These are phyloP conservation scores for Drosophila meridionalis DNA, from an alignment of 2,888 invertebrate genomes.

Conservation along the genomic window DNA sequence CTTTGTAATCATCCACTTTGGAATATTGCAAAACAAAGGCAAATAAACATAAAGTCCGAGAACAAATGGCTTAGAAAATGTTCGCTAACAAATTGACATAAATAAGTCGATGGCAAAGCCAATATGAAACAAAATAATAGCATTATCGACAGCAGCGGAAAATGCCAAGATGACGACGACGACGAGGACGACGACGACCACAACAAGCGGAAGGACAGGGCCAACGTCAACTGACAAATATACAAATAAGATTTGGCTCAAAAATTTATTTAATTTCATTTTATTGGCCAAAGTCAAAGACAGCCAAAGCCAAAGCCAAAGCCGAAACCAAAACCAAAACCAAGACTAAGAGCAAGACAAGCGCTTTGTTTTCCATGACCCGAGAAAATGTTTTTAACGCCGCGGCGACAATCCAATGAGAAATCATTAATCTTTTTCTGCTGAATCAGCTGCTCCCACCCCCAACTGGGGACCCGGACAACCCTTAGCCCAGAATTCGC, in stretches of 20 bases:
- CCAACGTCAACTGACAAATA: conserved; percentile 59
- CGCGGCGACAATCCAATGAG: conserved; percentile 52
- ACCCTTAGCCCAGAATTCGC: conserved; percentile 34
- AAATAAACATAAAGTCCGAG: conserved; percentile 65
- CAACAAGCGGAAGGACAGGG: conserved; percentile 3
- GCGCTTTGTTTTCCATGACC: conserved; percentile 28
- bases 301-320: background rate
- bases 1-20: conserved; percentile 63
- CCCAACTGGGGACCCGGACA: conserved; percentile 24
- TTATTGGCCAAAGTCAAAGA: conserved; percentile 69
- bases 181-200: conserved; percentile 30
- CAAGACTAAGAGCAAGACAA: conserved; percentile 22
- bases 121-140: conserved; percentile 62
- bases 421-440: conserved; percentile 78
- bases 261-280: conserved; percentile 78
- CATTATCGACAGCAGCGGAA: conserved; percentile 47
- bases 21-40: conserved; percentile 36
- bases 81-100: conserved; percentile 69
- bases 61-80: conserved; percentile 76
- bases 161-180: conserved; percentile 6
- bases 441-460: conserved; percentile 68
- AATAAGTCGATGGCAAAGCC: conserved; percentile 56
- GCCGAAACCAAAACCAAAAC: background rate
- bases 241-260: conserved; percentile 74
- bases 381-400: conserved; percentile 39